A percentile compares a stretch with the other conserved stretches of the same genome.
These are phyloP conservation scores for Misgurnus mizolepis DNA, from an alignment of 2,113 vertebrate genomes.

Conservation along the genomic window DNA sequence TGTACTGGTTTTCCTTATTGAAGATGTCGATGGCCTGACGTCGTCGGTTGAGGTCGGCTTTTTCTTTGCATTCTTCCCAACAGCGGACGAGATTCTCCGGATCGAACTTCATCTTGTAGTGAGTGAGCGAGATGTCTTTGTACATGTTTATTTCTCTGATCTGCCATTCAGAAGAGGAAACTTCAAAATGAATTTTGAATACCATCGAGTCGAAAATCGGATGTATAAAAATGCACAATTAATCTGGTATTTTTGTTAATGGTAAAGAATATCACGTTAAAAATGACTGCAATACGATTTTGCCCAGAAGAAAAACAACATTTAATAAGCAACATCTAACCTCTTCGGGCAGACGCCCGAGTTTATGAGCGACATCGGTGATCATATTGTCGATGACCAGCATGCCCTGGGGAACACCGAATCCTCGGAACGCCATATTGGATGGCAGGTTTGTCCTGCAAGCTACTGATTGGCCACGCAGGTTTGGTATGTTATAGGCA, in stretches of 20 bases:
- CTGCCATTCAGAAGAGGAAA: conserved; percentile 59
- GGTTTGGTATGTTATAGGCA: conserved; percentile 80
- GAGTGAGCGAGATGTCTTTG: conserved; percentile 69
- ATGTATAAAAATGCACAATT: too few relatives aligned
- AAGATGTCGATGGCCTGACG: conserved; percentile 69
- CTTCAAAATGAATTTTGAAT: background rate
- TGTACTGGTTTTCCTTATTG: conserved; percentile 81
- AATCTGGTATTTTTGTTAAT: background rate
- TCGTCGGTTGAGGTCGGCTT: conserved; percentile 64
- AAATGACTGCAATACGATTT: too few relatives aligned
- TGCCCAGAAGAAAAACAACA: too few relatives aligned
- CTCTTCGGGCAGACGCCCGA: conserved; percentile 74
- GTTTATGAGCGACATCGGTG: conserved; percentile 74
- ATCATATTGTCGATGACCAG: conserved; percentile 78
- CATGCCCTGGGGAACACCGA: conserved; percentile 79
- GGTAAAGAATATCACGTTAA: background rate
- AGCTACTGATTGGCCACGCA: conserved; percentile 64
- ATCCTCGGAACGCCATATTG: conserved; percentile 83
- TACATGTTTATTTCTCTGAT: conserved; percentile 84
- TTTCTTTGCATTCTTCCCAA: conserved; percentile 81
- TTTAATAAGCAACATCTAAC: conserved; percentile 51
- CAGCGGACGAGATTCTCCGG: conserved; percentile 75
- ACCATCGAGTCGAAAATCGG: too few relatives aligned
- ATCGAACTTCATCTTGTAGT: conserved; percentile 79
- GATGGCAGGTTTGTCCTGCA: conserved; percentile 88